Evolutionary conservation across 1,140 invertebrate genomes (phyloP).

Genomic region (Euura lappo): DNA sequence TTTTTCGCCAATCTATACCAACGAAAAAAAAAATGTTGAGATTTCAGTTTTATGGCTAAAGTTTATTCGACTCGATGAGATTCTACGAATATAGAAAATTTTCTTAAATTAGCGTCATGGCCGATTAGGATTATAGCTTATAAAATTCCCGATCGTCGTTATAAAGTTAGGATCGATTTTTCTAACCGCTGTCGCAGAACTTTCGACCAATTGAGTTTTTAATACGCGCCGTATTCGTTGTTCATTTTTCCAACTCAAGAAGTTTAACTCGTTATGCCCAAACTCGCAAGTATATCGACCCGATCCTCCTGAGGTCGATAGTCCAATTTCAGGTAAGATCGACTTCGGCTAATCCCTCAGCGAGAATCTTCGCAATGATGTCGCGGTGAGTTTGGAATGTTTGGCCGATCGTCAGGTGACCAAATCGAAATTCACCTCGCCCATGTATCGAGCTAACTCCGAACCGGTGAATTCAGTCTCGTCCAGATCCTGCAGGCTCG

Average conservation of each 20-base stretch:
- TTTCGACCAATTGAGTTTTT: too few relatives aligned
- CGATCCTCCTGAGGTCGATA: not conserved
- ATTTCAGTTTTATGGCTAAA: too few relatives aligned
- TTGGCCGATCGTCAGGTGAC: slow-evolving; percentile 43
- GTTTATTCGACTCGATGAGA: too few relatives aligned
- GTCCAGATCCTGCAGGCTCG: slow-evolving; percentile 72
- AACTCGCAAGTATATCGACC: not conserved
- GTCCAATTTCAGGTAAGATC: not conserved
- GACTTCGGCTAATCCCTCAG: slow-evolving; percentile 15
- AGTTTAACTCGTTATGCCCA: not conserved
- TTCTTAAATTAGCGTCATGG: too few relatives aligned
- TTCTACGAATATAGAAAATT: too few relatives aligned
- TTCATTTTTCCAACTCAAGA: not conserved
- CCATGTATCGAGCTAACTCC: slow-evolving; percentile 70
- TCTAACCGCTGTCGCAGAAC: not conserved
- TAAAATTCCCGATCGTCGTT: too few relatives aligned
- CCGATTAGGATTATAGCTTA: too few relatives aligned
- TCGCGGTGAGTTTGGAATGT: not conserved
- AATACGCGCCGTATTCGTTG: not conserved
- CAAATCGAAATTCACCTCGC: slow-evolving; percentile 64
- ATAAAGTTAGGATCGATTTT: too few relatives aligned
- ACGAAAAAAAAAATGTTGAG: too few relatives aligned
- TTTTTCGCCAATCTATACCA: too few relatives aligned
- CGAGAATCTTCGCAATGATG: slow-evolving; percentile 11
- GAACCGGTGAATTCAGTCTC: slow-evolving; percentile 69